Conservation (phyloP, 1,140 invertebrate species). For the Heliconius hermathena region DNA sequence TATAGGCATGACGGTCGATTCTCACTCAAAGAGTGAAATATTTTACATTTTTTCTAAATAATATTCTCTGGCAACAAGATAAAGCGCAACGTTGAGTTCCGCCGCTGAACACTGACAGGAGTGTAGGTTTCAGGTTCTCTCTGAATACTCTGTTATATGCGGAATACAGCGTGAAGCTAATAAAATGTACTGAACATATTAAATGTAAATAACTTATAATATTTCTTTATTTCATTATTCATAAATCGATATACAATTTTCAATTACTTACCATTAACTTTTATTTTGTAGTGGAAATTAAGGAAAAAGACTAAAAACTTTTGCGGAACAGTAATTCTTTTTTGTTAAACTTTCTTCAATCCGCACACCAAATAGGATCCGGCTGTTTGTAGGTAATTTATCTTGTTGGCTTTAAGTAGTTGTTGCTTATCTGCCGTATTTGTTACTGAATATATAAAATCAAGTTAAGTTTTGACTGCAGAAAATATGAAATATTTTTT, state of each 20-base stretch:
- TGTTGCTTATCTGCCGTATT: conserved; percentile 24
- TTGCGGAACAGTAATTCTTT: conserved; percentile 15
- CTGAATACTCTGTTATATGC: no score
- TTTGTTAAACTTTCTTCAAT: conserved; percentile 34
- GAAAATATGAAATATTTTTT: neutral
- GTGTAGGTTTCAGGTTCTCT: no score
- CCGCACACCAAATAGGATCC: conserved; percentile 33
- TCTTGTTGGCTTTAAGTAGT: conserved; percentile 36
- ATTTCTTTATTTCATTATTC: neutral
- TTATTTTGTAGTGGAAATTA: neutral
- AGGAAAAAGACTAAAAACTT: conserved; percentile 14
- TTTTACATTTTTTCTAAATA: no score
- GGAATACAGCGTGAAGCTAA: no score
- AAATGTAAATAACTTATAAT: no score
- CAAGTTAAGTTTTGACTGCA: neutral
- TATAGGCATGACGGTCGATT: no score
- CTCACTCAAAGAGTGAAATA: no score
- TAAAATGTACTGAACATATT: no score
- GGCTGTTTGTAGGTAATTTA: conserved; percentile 35
- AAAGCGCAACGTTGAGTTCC: no score
- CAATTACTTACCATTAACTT: neutral
- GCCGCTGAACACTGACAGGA: no score
- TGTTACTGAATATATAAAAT: conserved; percentile 5
- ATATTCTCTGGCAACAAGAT: no score
- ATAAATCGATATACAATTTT: neutral